Conservation (phyloP, 2,113 vertebrate genomes). For the Perognathus longimembris region DNA sequence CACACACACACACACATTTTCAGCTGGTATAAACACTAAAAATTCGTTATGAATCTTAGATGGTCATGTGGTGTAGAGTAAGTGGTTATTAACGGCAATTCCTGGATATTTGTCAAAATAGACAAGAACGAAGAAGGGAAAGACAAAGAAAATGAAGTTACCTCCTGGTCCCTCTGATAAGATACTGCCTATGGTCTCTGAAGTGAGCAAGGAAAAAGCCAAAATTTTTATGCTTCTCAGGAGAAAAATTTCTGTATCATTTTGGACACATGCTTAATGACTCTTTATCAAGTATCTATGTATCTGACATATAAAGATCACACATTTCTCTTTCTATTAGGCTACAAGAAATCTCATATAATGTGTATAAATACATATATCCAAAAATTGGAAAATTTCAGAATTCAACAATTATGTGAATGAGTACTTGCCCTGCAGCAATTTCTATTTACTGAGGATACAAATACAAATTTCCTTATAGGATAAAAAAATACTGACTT, state of each 20-base stretch:
- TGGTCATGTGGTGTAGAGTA: neutral
- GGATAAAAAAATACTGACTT: neutral
- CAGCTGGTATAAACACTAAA: neutral
- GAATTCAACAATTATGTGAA: neutral
- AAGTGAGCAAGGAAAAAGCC: neutral
- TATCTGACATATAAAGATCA: neutral
- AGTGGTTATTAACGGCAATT: neutral
- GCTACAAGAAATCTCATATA: neutral
- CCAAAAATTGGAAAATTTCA: too few species aligned
- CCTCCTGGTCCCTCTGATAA: neutral
- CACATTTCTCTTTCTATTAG: neutral
- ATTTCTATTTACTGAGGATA: neutral
- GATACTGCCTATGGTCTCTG: rapidly evolving
- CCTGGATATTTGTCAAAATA: neutral
- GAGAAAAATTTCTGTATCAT: neutral
- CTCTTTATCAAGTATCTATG: neutral
- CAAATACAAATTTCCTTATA: neutral
- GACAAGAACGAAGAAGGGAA: neutral
- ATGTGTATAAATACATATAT: neutral
- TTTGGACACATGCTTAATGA: neutral
- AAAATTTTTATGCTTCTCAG: neutral
- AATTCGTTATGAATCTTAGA: slow-evolving; percentile 1
- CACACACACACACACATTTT: neutral
- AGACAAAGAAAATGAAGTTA: neutral
- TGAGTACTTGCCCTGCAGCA: neutral